A percentile compares a stretch with the other conserved stretches of the same genome.
Conservation (phyloP, 2,888 invertebrate species). For the Machimus rusticus region DNA sequence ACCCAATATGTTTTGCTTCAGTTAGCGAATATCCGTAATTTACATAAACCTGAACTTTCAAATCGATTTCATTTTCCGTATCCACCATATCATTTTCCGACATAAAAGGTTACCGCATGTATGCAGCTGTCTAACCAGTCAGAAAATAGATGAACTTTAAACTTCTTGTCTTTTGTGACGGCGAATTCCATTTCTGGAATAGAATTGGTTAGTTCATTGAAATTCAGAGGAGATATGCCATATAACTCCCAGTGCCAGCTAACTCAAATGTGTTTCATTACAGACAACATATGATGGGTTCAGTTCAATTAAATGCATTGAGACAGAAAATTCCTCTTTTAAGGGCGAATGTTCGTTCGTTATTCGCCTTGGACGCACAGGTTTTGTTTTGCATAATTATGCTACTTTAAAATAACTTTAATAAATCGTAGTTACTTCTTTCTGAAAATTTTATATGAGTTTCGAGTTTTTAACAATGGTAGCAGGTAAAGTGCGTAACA, state of each 20-base stretch:
- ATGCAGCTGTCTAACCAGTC: neutral
- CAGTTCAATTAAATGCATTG: neutral
- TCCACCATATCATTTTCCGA: neutral
- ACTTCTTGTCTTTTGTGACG: neutral
- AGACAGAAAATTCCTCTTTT: neutral
- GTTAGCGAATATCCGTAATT: neutral
- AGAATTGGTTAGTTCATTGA: constrained; percentile 6
- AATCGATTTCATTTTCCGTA: neutral
- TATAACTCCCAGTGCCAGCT: neutral
- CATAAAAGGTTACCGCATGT: neutral
- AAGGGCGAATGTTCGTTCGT: neutral
- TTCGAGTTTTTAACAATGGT: neutral
- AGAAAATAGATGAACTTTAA: constrained; percentile 12
- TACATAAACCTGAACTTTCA: neutral
- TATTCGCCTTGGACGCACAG: neutral
- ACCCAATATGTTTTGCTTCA: neutral
- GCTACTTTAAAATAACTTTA: neutral
- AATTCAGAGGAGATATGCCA: neutral
- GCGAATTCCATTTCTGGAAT: neutral
- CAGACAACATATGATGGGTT: neutral
- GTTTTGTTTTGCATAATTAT: neutral
- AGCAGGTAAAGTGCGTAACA: too few relatives aligned
- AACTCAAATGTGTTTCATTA: neutral
- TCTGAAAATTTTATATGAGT: neutral
- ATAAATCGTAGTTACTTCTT: too few relatives aligned